A percentile compares a stretch with the other conserved stretches of the same genome.
phyloP scores from a whole-genome alignment of 2,797 vertebrate species.

The Dallia pectoralis region DNA sequence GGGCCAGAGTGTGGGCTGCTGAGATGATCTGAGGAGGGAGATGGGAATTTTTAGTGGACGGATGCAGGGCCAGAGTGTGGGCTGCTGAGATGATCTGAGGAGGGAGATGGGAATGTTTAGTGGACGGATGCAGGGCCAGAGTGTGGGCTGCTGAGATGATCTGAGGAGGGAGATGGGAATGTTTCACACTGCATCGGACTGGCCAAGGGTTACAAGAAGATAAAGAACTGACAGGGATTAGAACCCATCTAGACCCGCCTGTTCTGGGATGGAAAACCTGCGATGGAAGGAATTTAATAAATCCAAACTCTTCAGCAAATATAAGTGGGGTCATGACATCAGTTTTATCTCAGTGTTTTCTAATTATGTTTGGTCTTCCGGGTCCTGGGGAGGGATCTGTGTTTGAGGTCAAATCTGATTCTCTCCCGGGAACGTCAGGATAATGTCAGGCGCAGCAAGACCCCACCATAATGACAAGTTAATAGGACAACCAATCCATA shows the following conservation, averaged over 20 bases:
- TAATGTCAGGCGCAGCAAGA: conserved; percentile 59
- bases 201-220: not conserved
- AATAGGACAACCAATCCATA: conserved; percentile 73
- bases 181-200: not conserved
- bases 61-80: no score
- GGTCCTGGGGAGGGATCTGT: not conserved
- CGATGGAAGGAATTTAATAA: not conserved
- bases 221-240: no score
- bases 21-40: conserved; percentile 85
- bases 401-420: not conserved
- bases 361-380: conserved; percentile 7
- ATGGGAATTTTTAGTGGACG: not conserved
- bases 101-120: not conserved
- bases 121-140: no score
- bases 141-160: not conserved
- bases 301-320: not conserved
- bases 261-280: not conserved
- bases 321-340: not conserved
- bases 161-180: not conserved
- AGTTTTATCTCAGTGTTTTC: not conserved
- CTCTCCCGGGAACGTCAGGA: conserved; percentile 49
- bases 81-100: conserved; percentile 82
- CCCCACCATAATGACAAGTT: conserved; percentile 66
- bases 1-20: conserved; percentile 91
- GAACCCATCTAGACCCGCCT: not conserved